Conservation (phyloP, 2,888 invertebrate species). For the Incurvaria masculella region DNA sequence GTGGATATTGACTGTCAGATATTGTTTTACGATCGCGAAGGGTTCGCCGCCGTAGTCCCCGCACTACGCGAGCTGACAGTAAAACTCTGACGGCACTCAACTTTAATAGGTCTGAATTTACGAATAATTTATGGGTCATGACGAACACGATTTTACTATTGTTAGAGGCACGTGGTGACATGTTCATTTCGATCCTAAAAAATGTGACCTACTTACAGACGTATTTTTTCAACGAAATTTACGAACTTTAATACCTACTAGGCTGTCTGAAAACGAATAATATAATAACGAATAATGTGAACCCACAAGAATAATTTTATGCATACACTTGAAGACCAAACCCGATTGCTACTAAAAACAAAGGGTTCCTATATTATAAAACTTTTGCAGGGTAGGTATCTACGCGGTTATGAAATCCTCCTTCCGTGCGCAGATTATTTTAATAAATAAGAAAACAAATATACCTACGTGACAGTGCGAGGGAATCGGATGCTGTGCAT, state of each 20-base stretch:
- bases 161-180: not conserved
- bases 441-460: slow-evolving; percentile 43
- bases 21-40: slow-evolving; percentile 44
- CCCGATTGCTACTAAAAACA: too few species aligned
- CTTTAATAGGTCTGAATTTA: slow-evolving; percentile 52
- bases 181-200: too few species aligned
- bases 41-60: too few species aligned
- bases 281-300: too few species aligned
- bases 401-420: not conserved
- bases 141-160: not conserved
- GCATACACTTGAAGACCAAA: too few species aligned
- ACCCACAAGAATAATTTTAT: too few species aligned
- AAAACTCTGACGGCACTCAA: slow-evolving; percentile 45
- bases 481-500: slow-evolving; percentile 46
- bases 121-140: slow-evolving; percentile 34
- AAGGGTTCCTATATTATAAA: not conserved
- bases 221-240: too few species aligned
- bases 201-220: too few species aligned
- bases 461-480: not conserved
- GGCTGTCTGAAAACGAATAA: too few species aligned
- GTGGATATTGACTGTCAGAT: slow-evolving; percentile 21
- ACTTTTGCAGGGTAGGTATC: not conserved
- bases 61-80: slow-evolving; percentile 45
- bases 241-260: too few species aligned
- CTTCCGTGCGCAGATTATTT: not conserved